phyloP scores from a whole-genome alignment of 2,113 vertebrate species.

The Gymnobelideus leadbeateri region DNA sequence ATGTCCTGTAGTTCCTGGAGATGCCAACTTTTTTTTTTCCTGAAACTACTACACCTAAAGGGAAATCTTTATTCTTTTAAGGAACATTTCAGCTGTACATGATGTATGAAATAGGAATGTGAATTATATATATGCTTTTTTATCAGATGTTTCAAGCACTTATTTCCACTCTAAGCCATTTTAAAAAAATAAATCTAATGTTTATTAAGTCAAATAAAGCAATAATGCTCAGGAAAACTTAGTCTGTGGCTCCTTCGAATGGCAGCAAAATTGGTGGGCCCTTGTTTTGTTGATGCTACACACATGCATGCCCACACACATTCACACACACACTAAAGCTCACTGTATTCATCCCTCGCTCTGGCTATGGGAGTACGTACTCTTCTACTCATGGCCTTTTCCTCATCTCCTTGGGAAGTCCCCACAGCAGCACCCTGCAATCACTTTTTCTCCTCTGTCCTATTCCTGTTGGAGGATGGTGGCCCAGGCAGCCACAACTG shows the following conservation, averaged over 20 bases:
- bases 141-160: conserved; percentile 84
- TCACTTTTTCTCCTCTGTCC: not conserved
- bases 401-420: not conserved
- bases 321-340: not conserved
- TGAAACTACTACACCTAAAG: conserved; percentile 81
- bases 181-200: conserved; percentile 81
- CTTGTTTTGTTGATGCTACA: not conserved
- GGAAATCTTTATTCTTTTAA: conserved; percentile 80
- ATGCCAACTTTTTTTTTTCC: conserved; percentile 77
- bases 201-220: conserved; percentile 85
- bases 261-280: not conserved
- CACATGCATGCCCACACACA: not conserved
- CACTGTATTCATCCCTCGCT: not conserved
- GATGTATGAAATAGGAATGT: conserved; percentile 86
- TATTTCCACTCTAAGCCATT: conserved; percentile 84
- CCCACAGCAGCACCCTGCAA: too few relatives aligned
- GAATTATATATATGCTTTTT: conserved; percentile 82
- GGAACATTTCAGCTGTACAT: conserved; percentile 81
- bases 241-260: conserved; percentile 14
- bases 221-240: conserved; percentile 72
- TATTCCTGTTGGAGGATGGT: not conserved
- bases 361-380: not conserved
- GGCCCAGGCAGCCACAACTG: not conserved
- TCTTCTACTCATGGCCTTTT: not conserved
- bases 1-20: conserved; percentile 75